Evolutionary conservation across 2,113 vertebrate genomes (phyloP).

Genomic region (Nymphicus hollandicus): DNA sequence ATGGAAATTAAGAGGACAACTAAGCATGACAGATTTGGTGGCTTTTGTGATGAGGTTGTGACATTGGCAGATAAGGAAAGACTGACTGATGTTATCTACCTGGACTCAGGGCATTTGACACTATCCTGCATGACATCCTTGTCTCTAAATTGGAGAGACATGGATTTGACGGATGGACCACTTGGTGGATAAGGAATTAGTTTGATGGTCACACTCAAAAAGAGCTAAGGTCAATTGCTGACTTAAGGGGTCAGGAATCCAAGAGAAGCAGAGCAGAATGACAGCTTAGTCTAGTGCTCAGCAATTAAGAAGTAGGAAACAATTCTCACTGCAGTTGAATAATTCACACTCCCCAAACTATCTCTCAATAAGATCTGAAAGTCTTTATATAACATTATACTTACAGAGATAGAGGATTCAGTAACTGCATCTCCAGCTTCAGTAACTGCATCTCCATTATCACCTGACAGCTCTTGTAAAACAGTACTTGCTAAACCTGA

Average conservation of each 20-base stretch:
- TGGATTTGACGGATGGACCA: background rate
- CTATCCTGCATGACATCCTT: background rate
- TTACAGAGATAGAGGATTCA: slow-evolving; percentile 52
- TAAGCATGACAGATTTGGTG: background rate
- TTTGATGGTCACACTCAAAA: background rate
- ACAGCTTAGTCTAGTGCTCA: background rate
- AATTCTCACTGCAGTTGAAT: background rate
- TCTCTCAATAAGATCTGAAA: background rate
- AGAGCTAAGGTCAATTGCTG: background rate
- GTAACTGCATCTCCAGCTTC: slow-evolving; percentile 19
- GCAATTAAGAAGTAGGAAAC: background rate
- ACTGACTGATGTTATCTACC: background rate
- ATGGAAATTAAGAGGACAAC: background rate
- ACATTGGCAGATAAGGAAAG: background rate
- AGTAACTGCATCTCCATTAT: slow-evolving; percentile 41
- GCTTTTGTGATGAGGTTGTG: background rate
- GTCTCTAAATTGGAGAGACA: background rate
- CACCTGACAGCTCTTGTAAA: slow-evolving; percentile 88
- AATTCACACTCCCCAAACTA: background rate
- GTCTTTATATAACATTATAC: slow-evolving; percentile 28
- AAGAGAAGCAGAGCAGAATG: background rate
- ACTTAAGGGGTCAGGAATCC: background rate
- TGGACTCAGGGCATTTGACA: background rate
- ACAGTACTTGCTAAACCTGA: slow-evolving; percentile 87
- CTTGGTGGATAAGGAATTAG: background rate